Base-by-base conservation (phyloP, 2,797 vertebrate species). In the Moxostoma hubbsi region DNA sequence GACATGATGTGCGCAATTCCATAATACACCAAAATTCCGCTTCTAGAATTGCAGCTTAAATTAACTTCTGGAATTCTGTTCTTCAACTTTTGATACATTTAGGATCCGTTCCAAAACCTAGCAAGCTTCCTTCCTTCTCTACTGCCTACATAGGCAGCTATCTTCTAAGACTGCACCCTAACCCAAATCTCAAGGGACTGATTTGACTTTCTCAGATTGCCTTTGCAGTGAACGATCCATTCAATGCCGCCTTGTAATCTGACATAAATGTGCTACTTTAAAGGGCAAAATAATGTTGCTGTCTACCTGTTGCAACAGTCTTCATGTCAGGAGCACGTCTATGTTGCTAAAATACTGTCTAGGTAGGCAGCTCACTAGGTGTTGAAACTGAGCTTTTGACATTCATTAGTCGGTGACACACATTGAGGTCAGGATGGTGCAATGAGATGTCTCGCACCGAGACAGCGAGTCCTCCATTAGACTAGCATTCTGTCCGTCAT, bases 401-500 rank as follows among this genome's bases (percentile, higher is more conserved):
- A 74, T 74, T 74, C 72, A 62, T 74, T 74, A 74, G 72, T 62
- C 58, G 55, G 58, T 80, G 79, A 24, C 24, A 24, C 71, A 84
- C 84, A 79, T 77, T 71, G 85, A 83, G 86, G 53, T 85, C 85
- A 89, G 85, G 81, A 86, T 82, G 71, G 66, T 85, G 68, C 84
- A 55, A 72, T 5, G 15, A 72, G 54, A 24, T 24, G 24, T 24
- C 24, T 24, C 2, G 43, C 70, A 50, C 49, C 62, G 73, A 69
- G 80, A 81, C 64, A 24, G 50, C 67, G 77, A 57, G 62, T 68
- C 83, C 83, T 82, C 73, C 50, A 54, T 74, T 59, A 80, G 88
- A 83, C 88, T 83, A 78, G 85, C 83, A 79, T 81, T 86, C 83
- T 86, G 84, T 88, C 89, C 84, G 79, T 88, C 86, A 84, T 7